These are phyloP conservation scores for Pseudotriccus pelzelni DNA, from an alignment of 2,797 vertebrate species.

Conservation along the genomic window DNA sequence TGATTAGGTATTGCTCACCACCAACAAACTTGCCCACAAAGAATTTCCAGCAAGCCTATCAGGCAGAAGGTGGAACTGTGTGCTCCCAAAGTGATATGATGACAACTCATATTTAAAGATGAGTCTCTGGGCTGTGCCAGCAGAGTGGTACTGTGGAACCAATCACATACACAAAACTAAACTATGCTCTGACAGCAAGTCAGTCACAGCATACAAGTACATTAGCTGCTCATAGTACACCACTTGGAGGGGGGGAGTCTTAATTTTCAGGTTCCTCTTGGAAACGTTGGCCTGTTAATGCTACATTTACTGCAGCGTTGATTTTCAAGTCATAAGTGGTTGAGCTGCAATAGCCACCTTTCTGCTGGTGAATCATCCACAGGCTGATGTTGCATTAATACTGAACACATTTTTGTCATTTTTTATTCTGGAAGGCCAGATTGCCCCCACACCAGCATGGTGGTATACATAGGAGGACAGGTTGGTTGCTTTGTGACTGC, in stretches of 20 bases:
- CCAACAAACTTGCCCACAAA: not conserved
- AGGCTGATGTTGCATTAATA: not conserved
- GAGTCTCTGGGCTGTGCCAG: not conserved
- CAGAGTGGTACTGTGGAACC: not conserved
- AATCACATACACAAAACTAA: not conserved
- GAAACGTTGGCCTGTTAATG: not conserved
- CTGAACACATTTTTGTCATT: not conserved
- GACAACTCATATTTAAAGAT: not conserved
- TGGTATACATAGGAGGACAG: not conserved
- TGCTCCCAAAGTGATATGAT: not conserved
- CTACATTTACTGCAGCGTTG: not conserved
- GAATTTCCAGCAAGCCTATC: not conserved
- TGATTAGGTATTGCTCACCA: not conserved
- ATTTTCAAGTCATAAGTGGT: not conserved
- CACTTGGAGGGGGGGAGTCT: not conserved
- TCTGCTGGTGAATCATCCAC: not conserved
- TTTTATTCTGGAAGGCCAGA: not conserved
- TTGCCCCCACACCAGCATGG: not conserved
- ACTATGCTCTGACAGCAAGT: not conserved
- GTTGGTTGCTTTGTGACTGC: not conserved
- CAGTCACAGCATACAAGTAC: not conserved
- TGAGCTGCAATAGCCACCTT: not conserved
- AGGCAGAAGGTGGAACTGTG: not conserved
- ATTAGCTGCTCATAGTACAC: not conserved
- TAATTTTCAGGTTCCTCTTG: not conserved